Percentiles rank a stretch among this genome's conserved stretches.
Conservation (phyloP, 1,140 invertebrate genomes). For the Coelopa frigida region DNA sequence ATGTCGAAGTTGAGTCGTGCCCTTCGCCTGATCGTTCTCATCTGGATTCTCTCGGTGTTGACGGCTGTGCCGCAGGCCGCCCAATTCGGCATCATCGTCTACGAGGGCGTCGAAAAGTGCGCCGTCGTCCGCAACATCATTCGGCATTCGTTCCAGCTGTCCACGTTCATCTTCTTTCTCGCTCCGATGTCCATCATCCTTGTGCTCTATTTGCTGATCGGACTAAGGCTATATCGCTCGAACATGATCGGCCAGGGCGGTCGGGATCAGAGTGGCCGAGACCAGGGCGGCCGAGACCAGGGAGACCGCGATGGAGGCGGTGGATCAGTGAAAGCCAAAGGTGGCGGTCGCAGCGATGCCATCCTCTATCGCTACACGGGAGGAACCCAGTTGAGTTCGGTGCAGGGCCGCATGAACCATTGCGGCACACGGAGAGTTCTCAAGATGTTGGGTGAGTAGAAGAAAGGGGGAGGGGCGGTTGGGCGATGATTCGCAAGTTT, state of each 20-base stretch:
- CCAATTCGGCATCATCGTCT: slow-evolving; percentile 63
- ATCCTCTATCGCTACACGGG: slow-evolving; percentile 45
- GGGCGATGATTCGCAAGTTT: no score
- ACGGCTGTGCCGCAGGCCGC: slow-evolving; percentile 75
- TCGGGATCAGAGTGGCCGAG: not conserved
- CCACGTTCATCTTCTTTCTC: slow-evolving; percentile 70
- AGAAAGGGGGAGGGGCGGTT: not conserved
- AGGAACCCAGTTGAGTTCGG: slow-evolving; percentile 30
- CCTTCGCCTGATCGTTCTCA: slow-evolving; percentile 59
- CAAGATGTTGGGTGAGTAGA: slow-evolving; percentile 56
- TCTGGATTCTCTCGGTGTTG: slow-evolving; percentile 64
- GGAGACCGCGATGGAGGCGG: not conserved
- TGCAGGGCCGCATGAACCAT: slow-evolving; percentile 38
- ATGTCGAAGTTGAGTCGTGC: slow-evolving; percentile 71
- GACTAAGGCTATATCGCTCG: slow-evolving; percentile 51
- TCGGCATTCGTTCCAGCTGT: slow-evolving; percentile 62
- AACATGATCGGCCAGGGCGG: slow-evolving; percentile 22
- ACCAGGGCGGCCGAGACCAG: not conserved
- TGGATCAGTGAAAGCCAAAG: slow-evolving; percentile 42
- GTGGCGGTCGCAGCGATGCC: slow-evolving; percentile 47
- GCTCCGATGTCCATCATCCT: slow-evolving; percentile 68
- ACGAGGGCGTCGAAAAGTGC: slow-evolving; percentile 47
- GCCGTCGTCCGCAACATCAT: slow-evolving; percentile 50
- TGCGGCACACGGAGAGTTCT: slow-evolving; percentile 51
- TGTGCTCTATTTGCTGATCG: slow-evolving; percentile 64